Conservation (phyloP, 2,797 vertebrate genomes). For the Acrossocheilus fasciatus region DNA sequence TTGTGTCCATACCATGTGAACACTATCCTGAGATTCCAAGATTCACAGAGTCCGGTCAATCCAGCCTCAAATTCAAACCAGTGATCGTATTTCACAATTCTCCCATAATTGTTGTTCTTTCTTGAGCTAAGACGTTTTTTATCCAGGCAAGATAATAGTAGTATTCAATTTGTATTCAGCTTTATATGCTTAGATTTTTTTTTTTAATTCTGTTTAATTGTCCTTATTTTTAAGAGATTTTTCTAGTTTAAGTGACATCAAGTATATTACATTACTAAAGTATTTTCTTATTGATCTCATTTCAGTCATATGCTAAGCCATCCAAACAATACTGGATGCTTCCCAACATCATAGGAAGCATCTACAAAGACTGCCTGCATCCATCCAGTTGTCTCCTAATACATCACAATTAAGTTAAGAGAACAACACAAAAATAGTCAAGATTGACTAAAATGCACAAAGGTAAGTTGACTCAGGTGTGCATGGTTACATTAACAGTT, state of each 20-base stretch:
- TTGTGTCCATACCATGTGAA: not conserved
- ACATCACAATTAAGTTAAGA: not conserved
- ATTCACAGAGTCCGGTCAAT: not conserved
- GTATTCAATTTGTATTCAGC: not conserved
- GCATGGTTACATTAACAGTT: too few species aligned
- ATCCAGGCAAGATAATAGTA: not conserved
- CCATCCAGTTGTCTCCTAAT: not conserved
- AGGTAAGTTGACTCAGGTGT: too few species aligned
- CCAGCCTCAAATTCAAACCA: not conserved
- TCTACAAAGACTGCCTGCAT: not conserved
- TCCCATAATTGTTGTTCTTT: not conserved
- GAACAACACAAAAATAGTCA: not conserved
- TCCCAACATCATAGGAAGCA: not conserved
- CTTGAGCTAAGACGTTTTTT: not conserved
- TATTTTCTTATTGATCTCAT: not conserved
- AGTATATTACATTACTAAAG: too few species aligned
- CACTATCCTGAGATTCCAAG: not conserved
- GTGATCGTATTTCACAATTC: too few species aligned
- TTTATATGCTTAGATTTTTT: not conserved
- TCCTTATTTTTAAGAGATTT: not conserved
- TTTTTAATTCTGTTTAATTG: not conserved
- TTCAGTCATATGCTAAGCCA: not conserved
- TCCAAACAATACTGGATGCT: not conserved
- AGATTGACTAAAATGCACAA: too few species aligned
- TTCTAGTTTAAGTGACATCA: not conserved